Evolutionary conservation across 2,113 vertebrate species (phyloP), one percentile per base, ranked within the genome.

Genomic region (Sardina pilchardus): DNA sequence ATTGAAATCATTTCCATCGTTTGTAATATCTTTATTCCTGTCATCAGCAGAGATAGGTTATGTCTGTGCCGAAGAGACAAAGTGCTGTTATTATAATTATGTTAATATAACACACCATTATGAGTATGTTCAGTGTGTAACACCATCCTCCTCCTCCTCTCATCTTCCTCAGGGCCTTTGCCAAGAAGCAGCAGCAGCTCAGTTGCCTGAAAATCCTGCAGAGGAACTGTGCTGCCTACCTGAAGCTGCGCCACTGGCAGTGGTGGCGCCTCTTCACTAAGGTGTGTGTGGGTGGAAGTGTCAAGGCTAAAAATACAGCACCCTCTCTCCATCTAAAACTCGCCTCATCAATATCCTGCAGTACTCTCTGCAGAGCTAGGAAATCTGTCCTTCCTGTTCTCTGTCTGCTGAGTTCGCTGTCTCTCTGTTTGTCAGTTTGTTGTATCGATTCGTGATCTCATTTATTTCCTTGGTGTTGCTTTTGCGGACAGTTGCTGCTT

Each of bases 261-360:
- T 99, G 98, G 98, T 99, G 98, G 98, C 95, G 98, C 39, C 97
- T 99, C 82, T 99, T 99, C 95, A 99, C 98, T 0, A 99, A 99
- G 97, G 98, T 90, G 34, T 34, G 71, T 78, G 71, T 78, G 71
- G 71, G 71, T 17, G 71, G 14, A 12, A 6, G 34, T 14, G 30
- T 10, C 12, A 36, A 36, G 30, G 30, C 30, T 78, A 78, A 36
- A 39, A 78, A 78, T 78, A 78, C 12, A 39, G 4, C 12, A 16
- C 71, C 16, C 34, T 78, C 30, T 78, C 71, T 78, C 71, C 30
- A 78, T 39, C 34, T 19, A 36, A 78, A 78, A 36, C 71, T 10
- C 10, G 17, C 30, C 71, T 63, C 71, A 34, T 30, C 71, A 78
- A 36, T 17, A 78, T 36, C 71, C 34, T 78, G 34, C 71, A 78